These are phyloP conservation scores for Halocaridina rubra DNA, from an alignment of 2,888 invertebrate species.

Conservation along the genomic window DNA sequence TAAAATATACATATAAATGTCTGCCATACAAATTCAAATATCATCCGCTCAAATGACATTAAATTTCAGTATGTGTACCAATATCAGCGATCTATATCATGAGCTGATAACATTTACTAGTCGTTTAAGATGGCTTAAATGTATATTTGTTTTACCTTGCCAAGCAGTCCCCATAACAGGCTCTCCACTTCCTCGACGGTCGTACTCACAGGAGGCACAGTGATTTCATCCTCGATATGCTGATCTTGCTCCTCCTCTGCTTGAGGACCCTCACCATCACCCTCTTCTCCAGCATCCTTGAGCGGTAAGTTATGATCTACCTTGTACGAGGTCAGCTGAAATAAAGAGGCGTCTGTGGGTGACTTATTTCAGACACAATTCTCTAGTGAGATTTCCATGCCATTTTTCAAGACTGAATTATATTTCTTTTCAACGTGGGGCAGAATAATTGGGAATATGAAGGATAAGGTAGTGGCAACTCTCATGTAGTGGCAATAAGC, in stretches of 20 bases:
- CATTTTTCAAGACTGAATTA: background rate
- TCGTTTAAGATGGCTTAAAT: background rate
- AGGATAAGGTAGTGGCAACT: background rate
- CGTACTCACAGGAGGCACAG: slow-evolving; percentile 29
- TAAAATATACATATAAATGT: too few species aligned
- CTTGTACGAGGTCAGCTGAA: slow-evolving; percentile 32
- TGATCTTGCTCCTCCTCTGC: background rate
- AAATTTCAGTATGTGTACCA: background rate
- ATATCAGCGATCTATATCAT: background rate
- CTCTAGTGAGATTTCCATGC: background rate
- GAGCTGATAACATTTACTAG: background rate
- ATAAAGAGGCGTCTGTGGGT: background rate
- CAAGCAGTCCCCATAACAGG: slow-evolving; percentile 29
- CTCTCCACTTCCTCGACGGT: slow-evolving; percentile 24
- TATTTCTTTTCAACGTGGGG: background rate
- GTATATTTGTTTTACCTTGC: background rate
- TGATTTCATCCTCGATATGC: slow-evolving; percentile 24
- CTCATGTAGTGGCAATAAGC: background rate
- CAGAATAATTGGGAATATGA: background rate
- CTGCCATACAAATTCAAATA: too few species aligned
- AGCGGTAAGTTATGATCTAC: slow-evolving; percentile 2
- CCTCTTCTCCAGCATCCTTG: background rate
- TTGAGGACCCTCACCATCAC: background rate
- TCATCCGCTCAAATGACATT: too few species aligned
- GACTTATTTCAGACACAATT: background rate